Base-by-base conservation (phyloP, 2,888 invertebrate species). In the Tachina grossa region DNA sequence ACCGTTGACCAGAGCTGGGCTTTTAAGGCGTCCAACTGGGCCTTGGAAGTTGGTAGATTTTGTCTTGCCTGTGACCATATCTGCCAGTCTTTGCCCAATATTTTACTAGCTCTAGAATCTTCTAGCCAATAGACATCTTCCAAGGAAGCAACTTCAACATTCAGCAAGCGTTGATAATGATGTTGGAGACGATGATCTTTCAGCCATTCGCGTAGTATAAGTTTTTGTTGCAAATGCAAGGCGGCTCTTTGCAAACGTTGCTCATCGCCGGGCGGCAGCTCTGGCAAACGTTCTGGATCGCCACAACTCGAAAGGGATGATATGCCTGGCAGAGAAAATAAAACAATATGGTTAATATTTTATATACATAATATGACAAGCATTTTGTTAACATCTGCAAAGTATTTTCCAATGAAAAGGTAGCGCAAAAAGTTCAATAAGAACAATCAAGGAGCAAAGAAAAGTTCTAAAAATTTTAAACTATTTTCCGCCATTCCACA, bases 111-210 rank as follows among this genome's bases (percentile, higher is more conserved):
- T 80, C 95, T 95, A 80, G 95, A 95, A 92, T 97, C 97, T 92
- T 97, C 97, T 91, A 97, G 93, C 97, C 97, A 97, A 93, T 97
- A 97, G 45, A 97, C 97, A 93, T 97, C 97, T 92, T 97, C 97
- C 88, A 97, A 92, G n/a, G 96, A 96, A 71, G 96, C 95, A 63
- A 97, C 97, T 93, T 97, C 97, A 91, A 97, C 94, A 89, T 95
- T 95, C 89, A 96, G 93, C 89, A 97, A 93, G 90, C 95, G 95
- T 90, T 95, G 95, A 91, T 96, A 96, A 76, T 95, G 95, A 89
- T 95, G 95, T 90, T 96, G 96, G 86, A 96, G 93, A 57, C 94
- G 94, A 92, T 96, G 95, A 88, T 96, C 95, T 88, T 94, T 94
- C 85, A 97, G 94, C 97, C 97, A 97, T 94, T 97, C 97, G 41